Evolutionary conservation across 2,888 invertebrate species (phyloP), one percentile per base, ranked within the genome.

Genomic region (Agonum fuliginosum): DNA sequence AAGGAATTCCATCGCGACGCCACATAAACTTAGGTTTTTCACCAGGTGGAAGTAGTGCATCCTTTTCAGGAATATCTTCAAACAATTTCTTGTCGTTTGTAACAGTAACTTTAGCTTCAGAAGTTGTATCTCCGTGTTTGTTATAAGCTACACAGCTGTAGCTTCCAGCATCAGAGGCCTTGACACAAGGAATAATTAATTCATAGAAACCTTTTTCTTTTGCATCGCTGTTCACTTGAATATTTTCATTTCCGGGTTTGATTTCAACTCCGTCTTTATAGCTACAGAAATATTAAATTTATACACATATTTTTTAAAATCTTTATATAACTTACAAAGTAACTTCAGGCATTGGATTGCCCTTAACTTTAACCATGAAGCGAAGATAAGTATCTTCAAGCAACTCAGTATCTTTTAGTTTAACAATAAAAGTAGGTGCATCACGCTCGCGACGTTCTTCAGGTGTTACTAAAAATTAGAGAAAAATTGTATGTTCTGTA

Each of bases 81-180:
- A 96, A 96, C 1, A 96, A 90, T 82, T 93, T 91, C 85, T 94
- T 96, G 81, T 94, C 94, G 85, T 95, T 93, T 79, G 94, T 93
- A 62, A 97, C 95, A 37, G 93, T 91, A 24, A 96, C 94, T 0
- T 86, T 89, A 2, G 95, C 95, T 83, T 95, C 93, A 67, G 94
- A 92, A 1, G 90, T 88, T 3, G 91, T 91, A 80, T 95, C 94
- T 0, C 97, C 97, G 83, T 91, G 93, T 81, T 92, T 92, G 86
- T 97, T 97, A 75, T 89, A 90, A 12, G 97, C 97, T 22, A 91
- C 91, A 86, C 97, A 97, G 78, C 93, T 92, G 88, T 98, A 99
- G 24, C 87, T 87, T 0, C 96, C 97, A 2, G 94, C 94, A 86
- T 98, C 98, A 0, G 88, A 85, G 0, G 90, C 90, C 79, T 90